Evolutionary conservation across 2,888 invertebrate species (phyloP).

Genomic region (Glyphotaelius pellucidus): DNA sequence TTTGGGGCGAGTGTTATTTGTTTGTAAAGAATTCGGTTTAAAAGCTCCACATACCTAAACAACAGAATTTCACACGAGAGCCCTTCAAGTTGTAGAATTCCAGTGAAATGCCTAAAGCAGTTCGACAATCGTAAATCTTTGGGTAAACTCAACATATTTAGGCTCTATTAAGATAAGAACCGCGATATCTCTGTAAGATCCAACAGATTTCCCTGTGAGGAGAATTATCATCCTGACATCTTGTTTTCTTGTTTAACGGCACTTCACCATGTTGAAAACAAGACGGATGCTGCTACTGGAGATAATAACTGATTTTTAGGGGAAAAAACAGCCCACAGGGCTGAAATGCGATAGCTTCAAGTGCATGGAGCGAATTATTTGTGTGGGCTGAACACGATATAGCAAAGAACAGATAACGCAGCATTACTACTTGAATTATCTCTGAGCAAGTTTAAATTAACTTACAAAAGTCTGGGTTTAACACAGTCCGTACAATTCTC

Average conservation of each 20-base stretch:
- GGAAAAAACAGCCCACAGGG: background rate
- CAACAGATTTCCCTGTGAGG: background rate
- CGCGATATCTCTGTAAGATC: slow-evolving; percentile 14
- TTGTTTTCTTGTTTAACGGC: slow-evolving; percentile 1
- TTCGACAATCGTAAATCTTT: slow-evolving; percentile 28
- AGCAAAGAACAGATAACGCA: background rate
- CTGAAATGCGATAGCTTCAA: background rate
- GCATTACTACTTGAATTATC: background rate
- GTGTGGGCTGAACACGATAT: background rate
- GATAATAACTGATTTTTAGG: slow-evolving; percentile 3
- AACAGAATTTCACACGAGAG: background rate
- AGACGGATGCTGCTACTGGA: slow-evolving; percentile 25
- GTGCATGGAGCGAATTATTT: background rate
- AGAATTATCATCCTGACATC: background rate
- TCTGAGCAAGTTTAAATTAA: background rate
- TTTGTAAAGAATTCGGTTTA: background rate
- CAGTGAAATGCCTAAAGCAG: background rate
- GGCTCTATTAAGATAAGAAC: slow-evolving; percentile 20
- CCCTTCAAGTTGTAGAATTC: slow-evolving; percentile 13
- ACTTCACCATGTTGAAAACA: slow-evolving; percentile 20
- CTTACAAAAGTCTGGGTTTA: background rate
- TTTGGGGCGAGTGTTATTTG: background rate
- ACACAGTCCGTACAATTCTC: background rate
- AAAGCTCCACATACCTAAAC: background rate
- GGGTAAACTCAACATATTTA: slow-evolving; percentile 32